phyloP scores from a whole-genome alignment of 2,797 vertebrate genomes.

The Spinibarbus caldwelli region DNA sequence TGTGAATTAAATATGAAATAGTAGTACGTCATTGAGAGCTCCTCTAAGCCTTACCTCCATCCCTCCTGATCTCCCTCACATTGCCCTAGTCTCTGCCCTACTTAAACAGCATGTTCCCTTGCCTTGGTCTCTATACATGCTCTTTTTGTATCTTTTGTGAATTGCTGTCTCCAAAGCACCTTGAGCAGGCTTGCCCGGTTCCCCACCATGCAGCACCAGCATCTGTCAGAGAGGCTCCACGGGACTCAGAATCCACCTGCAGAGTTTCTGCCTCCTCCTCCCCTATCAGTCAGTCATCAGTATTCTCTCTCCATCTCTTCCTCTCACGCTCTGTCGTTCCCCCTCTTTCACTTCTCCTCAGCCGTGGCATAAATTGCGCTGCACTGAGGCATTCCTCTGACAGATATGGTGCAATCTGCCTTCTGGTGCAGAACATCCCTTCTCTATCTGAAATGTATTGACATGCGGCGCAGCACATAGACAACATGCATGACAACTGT shows the following conservation, averaged over 20 bases:
- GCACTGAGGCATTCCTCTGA: constrained; percentile 53
- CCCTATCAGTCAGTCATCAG: constrained; percentile 69
- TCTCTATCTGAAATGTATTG: constrained; percentile 35
- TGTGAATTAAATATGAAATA: constrained; percentile 79
- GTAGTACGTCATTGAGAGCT: constrained; percentile 73
- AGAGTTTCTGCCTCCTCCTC: constrained; percentile 58
- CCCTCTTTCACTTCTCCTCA: constrained; percentile 42
- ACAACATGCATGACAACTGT: constrained; percentile 17
- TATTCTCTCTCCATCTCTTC: constrained; percentile 72
- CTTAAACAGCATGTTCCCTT: constrained; percentile 35
- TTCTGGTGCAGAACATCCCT: constrained; percentile 30
- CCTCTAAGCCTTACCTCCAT: constrained; percentile 55
- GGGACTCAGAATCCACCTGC: constrained; percentile 71
- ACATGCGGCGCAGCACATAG: not conserved
- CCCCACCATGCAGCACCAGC: constrained; percentile 53
- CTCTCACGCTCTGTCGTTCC: constrained; percentile 44
- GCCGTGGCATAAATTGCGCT: constrained; percentile 65
- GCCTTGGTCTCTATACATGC: constrained; percentile 32
- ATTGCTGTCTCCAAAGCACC: constrained; percentile 22
- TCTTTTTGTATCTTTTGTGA: constrained; percentile 45
- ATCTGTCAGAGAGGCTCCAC: constrained; percentile 52
- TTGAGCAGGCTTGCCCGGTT: constrained; percentile 22
- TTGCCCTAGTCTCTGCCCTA: constrained; percentile 59
- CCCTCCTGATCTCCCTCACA: constrained; percentile 29
- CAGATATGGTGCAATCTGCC: constrained; percentile 39